phyloP scores from a whole-genome alignment of 2,888 invertebrate genomes.

The Drosophila incognita region DNA sequence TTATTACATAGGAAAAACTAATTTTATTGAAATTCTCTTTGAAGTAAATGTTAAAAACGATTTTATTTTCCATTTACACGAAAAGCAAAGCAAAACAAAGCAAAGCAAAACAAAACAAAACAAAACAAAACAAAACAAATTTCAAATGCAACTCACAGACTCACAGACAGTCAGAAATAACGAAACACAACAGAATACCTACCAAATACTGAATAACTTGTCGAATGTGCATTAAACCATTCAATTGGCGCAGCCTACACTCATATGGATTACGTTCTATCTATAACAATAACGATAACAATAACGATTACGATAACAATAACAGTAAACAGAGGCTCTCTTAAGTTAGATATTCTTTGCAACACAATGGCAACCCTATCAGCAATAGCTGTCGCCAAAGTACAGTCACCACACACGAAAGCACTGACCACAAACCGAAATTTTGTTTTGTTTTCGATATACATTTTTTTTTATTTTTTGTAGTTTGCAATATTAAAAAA shows the following conservation, averaged over 20 bases:
- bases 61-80: constrained; percentile 73
- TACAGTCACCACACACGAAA: constrained; percentile 49
- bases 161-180: constrained; percentile 50
- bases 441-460: constrained; percentile 78
- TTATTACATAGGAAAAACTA: constrained; percentile 62
- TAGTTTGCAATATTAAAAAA: constrained; percentile 63
- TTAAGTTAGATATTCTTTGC: constrained; percentile 73
- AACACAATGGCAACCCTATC: constrained; percentile 60
- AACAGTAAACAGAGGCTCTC: constrained; percentile 78
- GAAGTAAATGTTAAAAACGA: constrained; percentile 62
- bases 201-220: constrained; percentile 66
- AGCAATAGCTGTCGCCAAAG: constrained; percentile 57
- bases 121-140: constrained; percentile 49
- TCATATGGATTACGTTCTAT: constrained; percentile 54
- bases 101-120: constrained; percentile 43
- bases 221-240: constrained; percentile 64
- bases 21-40: constrained; percentile 45
- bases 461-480: constrained; percentile 48
- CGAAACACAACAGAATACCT: constrained; percentile 36
- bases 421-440: constrained; percentile 46
- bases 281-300: constrained; percentile 13
- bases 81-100: constrained; percentile 42
- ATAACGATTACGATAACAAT: constrained; percentile 43
- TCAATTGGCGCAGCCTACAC: constrained; percentile 65
- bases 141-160: constrained; percentile 48